Conservation (phyloP, 2,888 invertebrate genomes). For the Pollenia angustigena region DNA sequence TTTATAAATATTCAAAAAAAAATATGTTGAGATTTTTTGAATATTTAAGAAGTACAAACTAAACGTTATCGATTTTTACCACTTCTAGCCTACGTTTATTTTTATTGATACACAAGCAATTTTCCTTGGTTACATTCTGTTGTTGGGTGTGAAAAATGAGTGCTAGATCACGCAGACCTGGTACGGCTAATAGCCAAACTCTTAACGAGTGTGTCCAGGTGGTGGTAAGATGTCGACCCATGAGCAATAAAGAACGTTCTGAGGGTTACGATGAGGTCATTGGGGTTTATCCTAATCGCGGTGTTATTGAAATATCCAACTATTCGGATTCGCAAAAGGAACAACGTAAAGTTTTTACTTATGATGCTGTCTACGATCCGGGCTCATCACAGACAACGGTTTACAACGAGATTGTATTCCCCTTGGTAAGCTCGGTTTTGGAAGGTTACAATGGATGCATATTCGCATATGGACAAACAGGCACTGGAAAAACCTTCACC, state of each 20-base stretch:
- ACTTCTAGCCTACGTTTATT: conserved; percentile 27
- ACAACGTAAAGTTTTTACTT: conserved; percentile 96
- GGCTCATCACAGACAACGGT: conserved; percentile 95
- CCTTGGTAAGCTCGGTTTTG: conserved; percentile 96
- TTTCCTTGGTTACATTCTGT: conserved; percentile 64
- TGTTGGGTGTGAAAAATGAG: conserved; percentile 77
- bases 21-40: not conserved
- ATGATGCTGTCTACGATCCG: conserved; percentile 97
- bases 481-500: conserved; percentile 93
- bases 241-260: conserved; percentile 93
- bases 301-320: conserved; percentile 95
- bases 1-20: not conserved
- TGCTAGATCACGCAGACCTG: conserved; percentile 80
- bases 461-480: conserved; percentile 99
- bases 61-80: conserved; percentile 67
- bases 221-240: conserved; percentile 97
- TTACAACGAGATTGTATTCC: conserved; percentile 98
- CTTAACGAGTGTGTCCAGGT: conserved; percentile 96
- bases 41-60: not conserved
- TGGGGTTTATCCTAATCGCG: conserved; percentile 92
- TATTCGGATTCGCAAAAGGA: conserved; percentile 88
- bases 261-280: conserved; percentile 86
- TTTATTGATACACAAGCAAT: conserved; percentile 30
- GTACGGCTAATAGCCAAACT: conserved; percentile 79
- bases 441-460: conserved; percentile 99